A percentile compares a stretch with the other conserved stretches of the same genome.
phyloP scores from a whole-genome alignment of 2,888 invertebrate genomes.

The Orthonychiurus folsomi region DNA sequence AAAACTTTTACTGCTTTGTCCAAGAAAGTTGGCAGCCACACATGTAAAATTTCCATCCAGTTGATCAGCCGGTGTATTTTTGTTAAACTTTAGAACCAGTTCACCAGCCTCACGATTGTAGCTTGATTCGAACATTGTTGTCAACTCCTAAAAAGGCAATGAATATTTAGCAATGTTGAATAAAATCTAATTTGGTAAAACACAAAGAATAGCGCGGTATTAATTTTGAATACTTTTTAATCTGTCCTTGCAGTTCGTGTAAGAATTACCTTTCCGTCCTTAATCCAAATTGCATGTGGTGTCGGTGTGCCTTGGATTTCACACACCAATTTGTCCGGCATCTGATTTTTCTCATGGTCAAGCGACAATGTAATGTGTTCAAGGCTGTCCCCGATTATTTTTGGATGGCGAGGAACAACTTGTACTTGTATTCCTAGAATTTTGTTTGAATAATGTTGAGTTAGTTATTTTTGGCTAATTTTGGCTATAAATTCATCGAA shows the following conservation, averaged over 20 bases:
- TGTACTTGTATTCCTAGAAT: too few species aligned
- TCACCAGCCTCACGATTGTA: too few species aligned
- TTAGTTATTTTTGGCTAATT: too few species aligned
- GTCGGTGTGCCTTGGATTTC: slow-evolving; percentile 30
- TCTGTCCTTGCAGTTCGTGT: too few species aligned
- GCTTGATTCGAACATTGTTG: too few species aligned
- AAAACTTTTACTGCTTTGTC: slow-evolving; percentile 23
- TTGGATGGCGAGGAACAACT: slow-evolving; percentile 25
- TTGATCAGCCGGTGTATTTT: not conserved
- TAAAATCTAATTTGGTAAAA: too few species aligned
- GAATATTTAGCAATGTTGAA: too few species aligned
- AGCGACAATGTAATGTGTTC: slow-evolving; percentile 11
- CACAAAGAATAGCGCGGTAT: too few species aligned
- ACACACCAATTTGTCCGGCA: slow-evolving; percentile 18
- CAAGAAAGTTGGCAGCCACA: slow-evolving; percentile 37
- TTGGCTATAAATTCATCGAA: too few species aligned
- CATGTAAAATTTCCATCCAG: slow-evolving; percentile 32
- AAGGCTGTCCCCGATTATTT: slow-evolving; percentile 22
- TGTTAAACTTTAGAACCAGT: not conserved
- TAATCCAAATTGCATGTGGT: slow-evolving; percentile 32
- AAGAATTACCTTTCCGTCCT: slow-evolving; percentile 28
- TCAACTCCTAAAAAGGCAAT: too few species aligned
- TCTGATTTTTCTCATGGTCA: too few species aligned
- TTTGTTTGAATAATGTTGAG: not conserved
- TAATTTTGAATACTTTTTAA: too few species aligned